Evolutionary conservation across 2,797 vertebrate species (phyloP).

Genomic region (Zalophus californianus): DNA sequence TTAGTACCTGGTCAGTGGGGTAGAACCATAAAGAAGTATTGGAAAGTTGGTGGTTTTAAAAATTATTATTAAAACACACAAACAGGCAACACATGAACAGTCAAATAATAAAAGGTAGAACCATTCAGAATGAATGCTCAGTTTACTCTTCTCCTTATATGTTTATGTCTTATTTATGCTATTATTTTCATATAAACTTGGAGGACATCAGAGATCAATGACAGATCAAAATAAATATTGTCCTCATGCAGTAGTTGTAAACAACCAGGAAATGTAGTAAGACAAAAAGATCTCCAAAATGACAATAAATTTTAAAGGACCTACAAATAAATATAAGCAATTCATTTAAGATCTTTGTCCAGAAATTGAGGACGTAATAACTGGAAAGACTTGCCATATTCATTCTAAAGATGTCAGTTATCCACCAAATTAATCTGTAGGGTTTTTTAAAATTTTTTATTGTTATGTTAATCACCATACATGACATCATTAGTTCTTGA

Average conservation of each 20-base stretch:
- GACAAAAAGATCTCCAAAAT: background rate
- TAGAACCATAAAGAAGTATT: background rate
- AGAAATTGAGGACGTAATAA: background rate
- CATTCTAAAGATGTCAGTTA: conserved; percentile 29
- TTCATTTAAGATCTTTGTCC: background rate
- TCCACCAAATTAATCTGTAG: background rate
- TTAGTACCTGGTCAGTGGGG: background rate
- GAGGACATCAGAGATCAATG: background rate
- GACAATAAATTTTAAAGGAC: background rate
- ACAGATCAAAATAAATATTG: background rate
- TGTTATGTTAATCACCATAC: no score
- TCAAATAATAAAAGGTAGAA: background rate
- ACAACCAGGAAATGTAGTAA: background rate
- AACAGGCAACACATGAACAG: background rate
- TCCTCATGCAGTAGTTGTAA: background rate
- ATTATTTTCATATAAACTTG: background rate
- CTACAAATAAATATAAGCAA: background rate
- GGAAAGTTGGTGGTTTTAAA: background rate
- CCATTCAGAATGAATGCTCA: background rate
- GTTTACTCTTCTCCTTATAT: background rate
- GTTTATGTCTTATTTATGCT: background rate
- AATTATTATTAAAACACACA: background rate
- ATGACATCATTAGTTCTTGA: no score
- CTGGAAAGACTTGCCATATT: background rate
- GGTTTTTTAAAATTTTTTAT: no score